Base-by-base conservation (phyloP, 92 coral and sea anemone species). In the Micromussa lordhowensis region DNA sequence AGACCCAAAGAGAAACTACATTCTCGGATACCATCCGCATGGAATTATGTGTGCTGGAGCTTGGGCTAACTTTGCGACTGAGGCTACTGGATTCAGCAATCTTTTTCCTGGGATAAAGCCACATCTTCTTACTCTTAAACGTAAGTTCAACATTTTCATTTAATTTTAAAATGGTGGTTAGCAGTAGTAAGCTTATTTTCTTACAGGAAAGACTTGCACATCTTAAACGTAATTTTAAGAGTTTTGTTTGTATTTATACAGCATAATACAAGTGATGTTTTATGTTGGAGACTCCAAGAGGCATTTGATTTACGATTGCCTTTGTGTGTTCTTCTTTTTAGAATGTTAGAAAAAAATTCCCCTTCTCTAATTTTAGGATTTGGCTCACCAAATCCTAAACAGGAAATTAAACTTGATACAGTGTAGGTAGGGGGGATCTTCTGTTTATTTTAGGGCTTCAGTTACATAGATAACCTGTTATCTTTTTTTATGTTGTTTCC, bases 11-110 rank as follows among this genome's bases (percentile, higher is more conserved):
- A 91, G 92, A 78, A 97, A 97, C 92, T 97, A 97, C 80, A 93
- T 97, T 38, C 86, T 97, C 24, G 99, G 99, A 32, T 97, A 97
- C 85, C 99, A 97, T 79, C 99, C 99, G 0, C 99, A 97, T 81
- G 99, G 99, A 3, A 97, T 97, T 5, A 97, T 97, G 99, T 96
- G 99, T 53, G 94, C 94, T 53, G 99, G 99, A 4, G 99, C 99
- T 35, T 97, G 96, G 95, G 85, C 94, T 83, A 97, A 97, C 87
- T 97, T 97, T 71, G 97, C 92, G 26, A 97, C 99, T 2, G 99
- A 97, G 75, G 99, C 99, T 1, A 97, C 98, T 15, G 95, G 96
- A 18, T 97, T 96, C 74, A 91, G 96, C 70, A 86, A 86, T 55
- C 84, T 96, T 40, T 97, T 97, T 88, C 99, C 98, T 10, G 98